A percentile compares a stretch with the other conserved stretches of the same genome.
These are phyloP conservation scores for Borostomias antarcticus DNA, from an alignment of 2,797 vertebrate genomes.

Conservation along the genomic window DNA sequence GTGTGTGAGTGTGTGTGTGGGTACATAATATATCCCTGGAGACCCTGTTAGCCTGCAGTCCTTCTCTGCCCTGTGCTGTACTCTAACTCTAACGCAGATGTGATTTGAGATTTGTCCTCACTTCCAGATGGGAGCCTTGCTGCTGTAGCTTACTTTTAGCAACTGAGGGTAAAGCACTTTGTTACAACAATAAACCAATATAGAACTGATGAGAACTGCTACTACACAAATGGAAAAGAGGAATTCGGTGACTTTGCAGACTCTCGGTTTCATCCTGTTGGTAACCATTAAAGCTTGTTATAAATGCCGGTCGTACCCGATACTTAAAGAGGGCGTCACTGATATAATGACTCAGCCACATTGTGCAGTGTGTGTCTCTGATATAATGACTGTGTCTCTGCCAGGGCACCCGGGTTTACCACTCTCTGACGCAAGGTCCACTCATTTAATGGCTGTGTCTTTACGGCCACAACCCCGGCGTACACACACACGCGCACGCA, in stretches of 20 bases:
- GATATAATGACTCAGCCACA: conserved; percentile 45
- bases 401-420: conserved; percentile 33
- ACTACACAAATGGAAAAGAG: too few relatives aligned
- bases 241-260: conserved; percentile 25
- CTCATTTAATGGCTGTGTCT: conserved; percentile 34
- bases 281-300: conserved; percentile 37
- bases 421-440: conserved; percentile 32
- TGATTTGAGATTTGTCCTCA: too few relatives aligned
- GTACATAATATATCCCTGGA: background rate
- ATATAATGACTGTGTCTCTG: background rate
- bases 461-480: conserved; percentile 21
- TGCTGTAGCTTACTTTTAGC: too few relatives aligned
- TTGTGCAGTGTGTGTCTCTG: background rate
- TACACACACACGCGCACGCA: background rate
- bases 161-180: too few relatives aligned
- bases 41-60: too few relatives aligned
- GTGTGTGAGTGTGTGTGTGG: background rate
- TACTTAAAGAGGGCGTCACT: conserved; percentile 42
- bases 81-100: too few relatives aligned
- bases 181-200: too few relatives aligned
- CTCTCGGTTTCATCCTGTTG: conserved; percentile 25
- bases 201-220: too few relatives aligned
- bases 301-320: conserved; percentile 40
- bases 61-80: too few relatives aligned
- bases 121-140: too few relatives aligned